These are phyloP conservation scores for Caenorhabditis parvicauda DNA, from an alignment of 2,888 invertebrate genomes.

Conservation along the genomic window DNA sequence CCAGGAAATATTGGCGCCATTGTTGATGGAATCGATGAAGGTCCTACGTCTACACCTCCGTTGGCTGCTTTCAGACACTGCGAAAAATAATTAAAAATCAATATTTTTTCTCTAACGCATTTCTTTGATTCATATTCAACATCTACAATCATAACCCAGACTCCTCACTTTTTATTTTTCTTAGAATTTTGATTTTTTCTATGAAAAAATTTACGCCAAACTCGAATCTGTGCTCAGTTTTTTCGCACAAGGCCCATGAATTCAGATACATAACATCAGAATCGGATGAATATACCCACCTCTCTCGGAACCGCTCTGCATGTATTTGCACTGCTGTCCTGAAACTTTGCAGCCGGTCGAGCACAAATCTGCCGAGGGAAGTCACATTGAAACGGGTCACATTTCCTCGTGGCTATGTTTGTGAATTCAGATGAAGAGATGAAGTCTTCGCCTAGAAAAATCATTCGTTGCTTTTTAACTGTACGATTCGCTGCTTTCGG, in stretches of 20 bases:
- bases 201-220: too few relatives aligned
- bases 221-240: too few relatives aligned
- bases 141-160: too few relatives aligned
- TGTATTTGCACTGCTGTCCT: slow-evolving; percentile 50
- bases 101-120: background rate
- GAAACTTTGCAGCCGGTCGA: slow-evolving; percentile 42
- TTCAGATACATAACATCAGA: background rate
- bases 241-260: background rate
- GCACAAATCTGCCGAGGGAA: slow-evolving; percentile 57
- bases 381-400: slow-evolving; percentile 51
- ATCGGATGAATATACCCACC: slow-evolving; percentile 13
- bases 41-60: slow-evolving; percentile 47
- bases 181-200: too few relatives aligned
- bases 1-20: background rate
- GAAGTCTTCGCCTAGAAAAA: slow-evolving; percentile 55
- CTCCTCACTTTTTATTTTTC: too few relatives aligned
- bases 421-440: slow-evolving; percentile 47
- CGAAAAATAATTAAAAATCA: slow-evolving; percentile 10
- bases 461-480: too few relatives aligned
- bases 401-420: slow-evolving; percentile 49
- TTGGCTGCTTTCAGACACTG: slow-evolving; percentile 59
- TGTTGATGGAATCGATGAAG: slow-evolving; percentile 7
- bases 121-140: too few relatives aligned
- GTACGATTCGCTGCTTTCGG: too few relatives aligned
- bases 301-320: slow-evolving; percentile 46